Base-by-base conservation (phyloP, 30 jellyfish, hydroid and myxozoan species). In the Aurelia sp. region DNA sequence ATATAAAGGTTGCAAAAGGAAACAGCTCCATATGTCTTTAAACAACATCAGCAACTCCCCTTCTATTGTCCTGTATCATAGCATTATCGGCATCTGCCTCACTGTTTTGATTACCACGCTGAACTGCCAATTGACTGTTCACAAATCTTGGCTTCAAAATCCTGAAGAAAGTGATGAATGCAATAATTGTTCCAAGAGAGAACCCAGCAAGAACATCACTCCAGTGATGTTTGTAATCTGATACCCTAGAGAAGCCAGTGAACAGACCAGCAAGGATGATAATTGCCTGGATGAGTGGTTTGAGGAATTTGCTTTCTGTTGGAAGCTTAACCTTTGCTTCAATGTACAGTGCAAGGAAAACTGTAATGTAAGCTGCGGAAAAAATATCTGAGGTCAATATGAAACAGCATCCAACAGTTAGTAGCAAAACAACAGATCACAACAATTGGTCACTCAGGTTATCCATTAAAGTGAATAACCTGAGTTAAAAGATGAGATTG, bases 201-300 rank as follows among this genome's bases (percentile, higher is more conserved):
- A 69, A 78, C 18, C 98, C 98, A 27, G 76, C 96, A 18, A 86
- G 79, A 0, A 91, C 98, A 81, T 91, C 98, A 57, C 96, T 85
- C 86, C 96, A 91, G 22, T 91, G 98, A 64, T 91, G 98, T 64
- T 91, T 91, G 86, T 85, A 80, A 67, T 91, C 98, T 17, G 96
- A 79, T 1, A 91, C 86, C 40, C 98, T 70, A 18, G 98, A 85
- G 66, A 79, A 80, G 53, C 96, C 96, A 74, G 93, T 76, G 90
- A 16, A 85, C 15, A 91, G 40, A 0, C 91, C 98, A 40, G 75
- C 30, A 67, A 64, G 19, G 62, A 77, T 30, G 0, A 91, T 33
- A 4, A 79, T 47, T 13, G 82, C 89, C 48, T 91, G 98, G 47
- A 91, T 33, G 15, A 86, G 71, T 16, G 79, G 47, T 71, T 85